Percentiles rank a stretch among this genome's conserved stretches.
Conservation (phyloP, 2,888 invertebrate species). For the Ellobium chinense region DNA sequence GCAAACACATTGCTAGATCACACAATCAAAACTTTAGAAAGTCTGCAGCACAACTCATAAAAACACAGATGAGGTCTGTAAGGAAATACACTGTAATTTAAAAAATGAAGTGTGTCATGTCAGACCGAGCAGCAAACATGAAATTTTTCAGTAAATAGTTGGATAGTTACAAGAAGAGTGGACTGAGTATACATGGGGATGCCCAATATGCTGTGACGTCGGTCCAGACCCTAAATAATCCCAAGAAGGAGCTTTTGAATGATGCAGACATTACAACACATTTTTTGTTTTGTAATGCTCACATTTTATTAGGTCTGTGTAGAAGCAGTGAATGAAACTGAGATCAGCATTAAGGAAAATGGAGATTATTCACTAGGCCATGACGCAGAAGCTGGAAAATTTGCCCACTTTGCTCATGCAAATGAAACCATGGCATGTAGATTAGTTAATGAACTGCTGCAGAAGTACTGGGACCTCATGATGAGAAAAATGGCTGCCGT, state of each 20-base stretch:
- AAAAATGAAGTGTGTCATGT: slow-evolving; percentile 25
- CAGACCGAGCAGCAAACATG: slow-evolving; percentile 18
- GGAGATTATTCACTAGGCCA: neutral
- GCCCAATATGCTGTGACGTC: too few species aligned
- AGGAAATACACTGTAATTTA: neutral
- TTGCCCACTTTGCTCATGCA: neutral
- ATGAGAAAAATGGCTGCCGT: neutral
- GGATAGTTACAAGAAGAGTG: neutral
- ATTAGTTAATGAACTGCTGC: neutral
- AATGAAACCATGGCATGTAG: neutral
- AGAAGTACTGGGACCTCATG: neutral
- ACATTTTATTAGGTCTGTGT: slow-evolving; percentile 8
- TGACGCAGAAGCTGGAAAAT: neutral
- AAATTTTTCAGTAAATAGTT: slow-evolving; percentile 26
- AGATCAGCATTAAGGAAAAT: neutral
- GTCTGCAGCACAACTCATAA: too few species aligned
- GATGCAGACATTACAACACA: slow-evolving; percentile 4
- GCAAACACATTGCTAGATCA: too few species aligned
- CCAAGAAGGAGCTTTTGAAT: neutral
- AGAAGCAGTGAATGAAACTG: neutral
- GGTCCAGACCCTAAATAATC: too few species aligned
- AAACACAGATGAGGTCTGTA: too few species aligned
- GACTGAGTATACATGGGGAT: too few species aligned
- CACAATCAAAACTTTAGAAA: too few species aligned
- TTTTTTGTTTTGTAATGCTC: slow-evolving; percentile 28